Base-by-base conservation (phyloP, 1,140 invertebrate genomes). In the Copidosoma floridanum region DNA sequence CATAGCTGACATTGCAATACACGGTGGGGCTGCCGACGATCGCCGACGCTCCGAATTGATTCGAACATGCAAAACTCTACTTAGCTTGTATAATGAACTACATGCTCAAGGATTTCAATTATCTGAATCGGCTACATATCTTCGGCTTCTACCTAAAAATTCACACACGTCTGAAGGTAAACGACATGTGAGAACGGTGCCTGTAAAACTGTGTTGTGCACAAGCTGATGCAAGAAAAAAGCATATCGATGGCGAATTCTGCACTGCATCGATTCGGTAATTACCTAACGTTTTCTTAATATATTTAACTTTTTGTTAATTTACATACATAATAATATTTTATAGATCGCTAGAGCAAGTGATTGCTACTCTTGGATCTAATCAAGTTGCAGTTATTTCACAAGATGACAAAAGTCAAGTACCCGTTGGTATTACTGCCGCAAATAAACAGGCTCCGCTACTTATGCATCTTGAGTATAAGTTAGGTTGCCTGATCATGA, bases 381-480 rank as follows among this genome's bases (percentile, higher is more conserved):
- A 61, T 16, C 59, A 70, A 56, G 65, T 69, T 43, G 58, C 66
- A 37, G 53, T 67, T 64, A 55, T 69, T 20, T 65, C 57, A 26
- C 63, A 68, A 61, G 65, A 71, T 56, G 65, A 71, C 4, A 18
- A 46, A 10, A 24, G 18, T 46, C 7, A n/a, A 46, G 23, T 23
- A 43, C 68, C 66, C 12, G 27, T 63, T 50, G 59, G 65, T 26
- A 27, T 61, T 14, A 53, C 59, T 43, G 65, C 63, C 18, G 65
- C 52, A 20, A 64, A 69, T 54, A 65, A 59, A 56, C 71, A 72
- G 59, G 44, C 58, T 26, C 65, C 66, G 43, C 29, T 72, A 24
- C 63, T 79, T 38, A 79, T 79, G 74, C 69, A 78, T 67, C 44
- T 80, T 51, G 70, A 82, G 26, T 78, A 80, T 60, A 68, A 58